These are phyloP conservation scores for Amphiprion clarkii DNA, from an alignment of 2,797 vertebrate genomes.

Conservation along the genomic window DNA sequence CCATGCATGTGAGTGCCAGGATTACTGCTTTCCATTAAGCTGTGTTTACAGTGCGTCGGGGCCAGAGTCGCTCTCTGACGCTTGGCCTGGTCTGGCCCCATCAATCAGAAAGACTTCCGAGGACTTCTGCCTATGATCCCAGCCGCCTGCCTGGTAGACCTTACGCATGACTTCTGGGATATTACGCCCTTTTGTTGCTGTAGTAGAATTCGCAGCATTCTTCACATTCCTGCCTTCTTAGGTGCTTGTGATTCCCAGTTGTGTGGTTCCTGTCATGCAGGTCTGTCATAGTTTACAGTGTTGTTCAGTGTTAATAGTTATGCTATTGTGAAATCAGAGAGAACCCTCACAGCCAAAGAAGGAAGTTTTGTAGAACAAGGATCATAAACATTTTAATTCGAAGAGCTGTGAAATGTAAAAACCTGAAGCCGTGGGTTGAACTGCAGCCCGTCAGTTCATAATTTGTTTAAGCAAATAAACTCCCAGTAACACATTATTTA, in stretches of 20 bases:
- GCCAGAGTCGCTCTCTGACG: conserved; percentile 48
- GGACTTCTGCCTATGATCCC: conserved; percentile 33
- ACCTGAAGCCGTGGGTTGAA: not conserved
- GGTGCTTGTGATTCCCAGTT: conserved; percentile 34
- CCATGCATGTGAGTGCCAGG: conserved; percentile 36
- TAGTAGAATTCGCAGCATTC: conserved; percentile 41
- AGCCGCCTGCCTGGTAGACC: conserved; percentile 17
- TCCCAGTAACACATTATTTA: not conserved
- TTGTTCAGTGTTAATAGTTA: conserved; percentile 4
- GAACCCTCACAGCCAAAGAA: conserved; percentile 20
- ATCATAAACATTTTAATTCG: not conserved
- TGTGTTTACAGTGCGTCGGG: conserved; percentile 74
- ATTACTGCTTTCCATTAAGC: conserved; percentile 67
- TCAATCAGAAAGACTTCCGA: conserved; percentile 62
- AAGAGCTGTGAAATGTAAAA: not conserved
- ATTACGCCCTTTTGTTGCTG: conserved; percentile 51
- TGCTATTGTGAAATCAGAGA: conserved; percentile 33
- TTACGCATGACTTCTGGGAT: conserved; percentile 69
- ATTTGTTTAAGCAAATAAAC: not conserved
- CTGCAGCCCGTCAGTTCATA: not conserved
- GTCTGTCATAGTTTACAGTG: conserved; percentile 32
- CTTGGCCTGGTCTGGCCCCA: conserved; percentile 49
- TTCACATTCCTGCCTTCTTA: conserved; percentile 63
- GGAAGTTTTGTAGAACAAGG: conserved; percentile 10
- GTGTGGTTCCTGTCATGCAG: conserved; percentile 1